Conservation (phyloP, 2,888 invertebrate genomes). For the Ramazzottius varieornatus region DNA sequence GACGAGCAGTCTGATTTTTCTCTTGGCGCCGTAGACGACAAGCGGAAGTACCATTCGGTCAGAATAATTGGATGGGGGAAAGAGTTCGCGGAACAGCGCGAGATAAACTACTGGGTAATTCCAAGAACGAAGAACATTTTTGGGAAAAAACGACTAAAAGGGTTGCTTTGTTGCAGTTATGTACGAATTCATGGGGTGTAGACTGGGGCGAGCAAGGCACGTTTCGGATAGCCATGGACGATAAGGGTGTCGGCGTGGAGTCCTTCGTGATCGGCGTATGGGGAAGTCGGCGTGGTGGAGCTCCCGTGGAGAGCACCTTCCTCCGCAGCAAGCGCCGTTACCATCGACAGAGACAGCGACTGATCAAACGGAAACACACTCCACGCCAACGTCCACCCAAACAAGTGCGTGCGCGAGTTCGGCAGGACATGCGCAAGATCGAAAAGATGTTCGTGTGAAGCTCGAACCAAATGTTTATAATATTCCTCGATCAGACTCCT, state of each 20-base stretch:
- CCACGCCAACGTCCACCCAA: too few species aligned
- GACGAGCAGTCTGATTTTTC: constrained; percentile 9
- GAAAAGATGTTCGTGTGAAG: too few species aligned
- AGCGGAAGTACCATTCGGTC: constrained; percentile 46
- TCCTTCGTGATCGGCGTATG: constrained; percentile 56
- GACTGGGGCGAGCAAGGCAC: constrained; percentile 74
- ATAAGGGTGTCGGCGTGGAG: constrained; percentile 67
- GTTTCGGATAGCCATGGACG: constrained; percentile 57
- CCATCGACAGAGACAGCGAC: too few species aligned
- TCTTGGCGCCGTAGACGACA: constrained; percentile 8
- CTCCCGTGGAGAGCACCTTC: not conserved
- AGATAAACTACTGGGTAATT: constrained; percentile 53
- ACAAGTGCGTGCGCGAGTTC: too few species aligned
- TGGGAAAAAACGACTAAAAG: not conserved
- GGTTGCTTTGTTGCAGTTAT: constrained; percentile 35
- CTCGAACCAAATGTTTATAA: too few species aligned
- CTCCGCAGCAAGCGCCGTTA: not conserved
- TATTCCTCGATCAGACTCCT: too few species aligned
- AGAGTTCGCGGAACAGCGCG: constrained; percentile 30
- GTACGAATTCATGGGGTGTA: constrained; percentile 74
- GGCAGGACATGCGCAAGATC: too few species aligned
- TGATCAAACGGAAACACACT: too few species aligned
- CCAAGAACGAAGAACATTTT: not conserved
- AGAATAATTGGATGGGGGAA: constrained; percentile 76
- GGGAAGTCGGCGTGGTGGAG: constrained; percentile 17